Evolutionary conservation across 2,888 invertebrate genomes (phyloP), one percentile per base, ranked within the genome.

Genomic region (Drosophila anomelani): DNA sequence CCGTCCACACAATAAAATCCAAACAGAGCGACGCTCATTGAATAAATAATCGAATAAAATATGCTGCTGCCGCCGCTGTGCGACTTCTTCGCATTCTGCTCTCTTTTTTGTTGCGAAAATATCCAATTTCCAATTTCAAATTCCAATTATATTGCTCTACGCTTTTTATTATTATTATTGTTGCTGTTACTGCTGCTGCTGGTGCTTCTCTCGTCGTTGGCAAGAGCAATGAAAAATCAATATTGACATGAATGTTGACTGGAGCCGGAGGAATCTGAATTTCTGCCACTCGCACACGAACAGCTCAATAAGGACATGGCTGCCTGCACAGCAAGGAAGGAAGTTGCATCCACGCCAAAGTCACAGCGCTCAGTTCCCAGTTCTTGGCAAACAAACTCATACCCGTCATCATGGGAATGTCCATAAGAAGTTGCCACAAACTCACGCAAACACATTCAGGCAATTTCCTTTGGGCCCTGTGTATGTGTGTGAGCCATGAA

Each of bases 111-210:
- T 72, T 81, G 84, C 83, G 76, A 77, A 83, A 85, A 85, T 85
- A 85, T 81, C 78, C 83, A 85, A 85, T 86, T 80, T 85, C 76
- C 87, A 86, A 87, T 85, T 85, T 87, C 81, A 82, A 85, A 85
- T 85, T 85, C 85, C 85, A 85, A 85, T 87, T 85, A 85, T 87
- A 82, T 82, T 79, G 79, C 78, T 81, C 60, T 82, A 84, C 87
- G 85, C 80, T 81, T 86, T 81, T 81, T 78, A 79, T 85, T 86
- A 79, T 78, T 83, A 75, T 82, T 83, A 73, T 78, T 79, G 62
- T 82, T 77, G 54, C 20, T 20, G 68, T 81, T 79, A 26, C 68
- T 81, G 58, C 44, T 76, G 63, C 43, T 67, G 60, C 46, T 76
- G 46, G 46, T 29, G 46, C 46, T 75, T 36, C 51, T 2, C 15